Evolutionary conservation across 2,797 vertebrate genomes (phyloP).

Genomic region (Anisognathus igniventris): DNA sequence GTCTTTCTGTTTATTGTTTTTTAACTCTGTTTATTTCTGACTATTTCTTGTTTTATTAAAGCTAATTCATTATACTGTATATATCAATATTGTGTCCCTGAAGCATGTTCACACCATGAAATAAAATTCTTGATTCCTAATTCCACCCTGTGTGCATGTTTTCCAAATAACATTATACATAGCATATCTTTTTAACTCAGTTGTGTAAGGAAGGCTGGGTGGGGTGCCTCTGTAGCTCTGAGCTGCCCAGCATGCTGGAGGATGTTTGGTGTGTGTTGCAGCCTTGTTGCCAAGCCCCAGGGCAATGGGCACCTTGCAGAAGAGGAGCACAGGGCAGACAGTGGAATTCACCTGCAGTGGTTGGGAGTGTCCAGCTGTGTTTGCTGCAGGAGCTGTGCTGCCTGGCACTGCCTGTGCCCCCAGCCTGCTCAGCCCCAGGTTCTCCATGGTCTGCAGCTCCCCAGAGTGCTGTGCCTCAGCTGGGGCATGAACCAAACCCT

Average conservation of each 20-base stretch:
- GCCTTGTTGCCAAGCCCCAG: background rate
- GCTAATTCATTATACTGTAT: constrained; percentile 57
- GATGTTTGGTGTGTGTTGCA: accelerated
- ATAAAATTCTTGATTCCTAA: constrained; percentile 65
- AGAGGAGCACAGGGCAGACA: background rate
- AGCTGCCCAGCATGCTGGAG: background rate
- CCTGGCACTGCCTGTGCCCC: background rate
- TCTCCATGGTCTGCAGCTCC: background rate
- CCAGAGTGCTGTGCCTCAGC: background rate
- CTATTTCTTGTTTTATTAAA: constrained; percentile 46
- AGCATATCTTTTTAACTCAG: accelerated
- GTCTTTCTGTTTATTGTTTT: constrained; percentile 47
- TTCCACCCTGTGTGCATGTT: background rate
- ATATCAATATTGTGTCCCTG: constrained; percentile 56
- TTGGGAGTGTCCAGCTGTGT: background rate
- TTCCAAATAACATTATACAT: background rate
- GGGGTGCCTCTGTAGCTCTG: accelerated
- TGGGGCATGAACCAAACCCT: background rate
- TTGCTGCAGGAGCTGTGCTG: background rate
- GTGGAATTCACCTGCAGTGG: background rate
- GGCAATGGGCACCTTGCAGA: background rate
- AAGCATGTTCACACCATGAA: constrained; percentile 69
- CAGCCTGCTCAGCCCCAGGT: background rate
- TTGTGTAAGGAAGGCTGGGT: background rate
- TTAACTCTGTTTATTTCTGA: constrained; percentile 29